Base-by-base conservation (phyloP, 2,113 vertebrate genomes). In the Amia ocellicauda region DNA sequence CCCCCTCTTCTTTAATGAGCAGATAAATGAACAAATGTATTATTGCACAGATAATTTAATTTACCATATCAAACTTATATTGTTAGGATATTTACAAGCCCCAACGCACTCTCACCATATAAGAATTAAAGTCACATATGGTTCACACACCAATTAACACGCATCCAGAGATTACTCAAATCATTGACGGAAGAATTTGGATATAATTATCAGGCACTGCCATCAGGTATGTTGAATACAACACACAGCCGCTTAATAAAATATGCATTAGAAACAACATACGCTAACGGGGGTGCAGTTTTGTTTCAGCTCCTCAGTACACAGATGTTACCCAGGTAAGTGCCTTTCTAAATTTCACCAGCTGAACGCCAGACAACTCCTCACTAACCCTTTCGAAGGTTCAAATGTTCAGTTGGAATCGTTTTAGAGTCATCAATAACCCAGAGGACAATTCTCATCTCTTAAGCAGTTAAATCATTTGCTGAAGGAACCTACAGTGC, bases 241-340 rank as follows among this genome's bases (percentile, higher is more conserved):
- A 17, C n/a, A 47, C n/a, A 47, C 13, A 16, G n/a, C 5, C 45
- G 13, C 45, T 40, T 70, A 49, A 73, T 76, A 27, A 72, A 76
- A 73, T 62, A 73, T 76, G 62, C 60, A 76, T 56, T 40, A 49
- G 9, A 4, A n/a, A 43, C 57, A 14, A 27, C 22, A 16, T 58
- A 27, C 23, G 8, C 58, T 47, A 62, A 64, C 56, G 65, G 60
- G 51, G n/a, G 45, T n/a, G 1, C 22, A 36, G 31, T 26, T 41
- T 22, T 10, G 23, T 24, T 45, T 47, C 45, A 40, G 23, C 41
- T 58, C 69, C 23, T 3, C 67, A 36, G 36, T 40, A 36, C 29
- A 58, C 74, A 76, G 70, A 67, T 76, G 74, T 64, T 64, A 53
- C 60, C 58, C 50, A 70, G 64, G 67, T 66, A 53, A 65, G 47